Evolutionary conservation across 2,888 invertebrate species (phyloP), one percentile per base, ranked within the genome.

Genomic region (Acholoe squamosa): DNA sequence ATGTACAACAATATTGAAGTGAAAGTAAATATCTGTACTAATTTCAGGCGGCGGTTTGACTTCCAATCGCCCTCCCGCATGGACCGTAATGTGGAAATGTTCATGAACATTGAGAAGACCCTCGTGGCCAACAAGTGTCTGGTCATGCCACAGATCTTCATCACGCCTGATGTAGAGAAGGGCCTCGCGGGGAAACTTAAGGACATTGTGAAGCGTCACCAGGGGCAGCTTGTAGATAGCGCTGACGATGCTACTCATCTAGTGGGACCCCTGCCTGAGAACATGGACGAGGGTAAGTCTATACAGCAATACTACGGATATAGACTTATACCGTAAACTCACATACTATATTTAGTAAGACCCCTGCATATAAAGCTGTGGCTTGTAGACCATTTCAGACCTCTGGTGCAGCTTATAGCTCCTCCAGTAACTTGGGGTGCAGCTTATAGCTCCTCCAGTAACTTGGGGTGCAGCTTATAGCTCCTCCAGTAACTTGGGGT

Each of bases 181-280:
- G 92, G 95, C 25, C 98, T 98, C 95, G 96, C 97, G 0, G 97
- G 97, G 51, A 98, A 98, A 95, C 97, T 99, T 71, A 98, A 98
- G 94, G 99, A 99, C 94, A 98, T 98, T 92, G 97, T 99, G 16
- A 97, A 98, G 93, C 97, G 98, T 92, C 98, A 98, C 94, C 98
- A 98, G 94, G 98, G 98, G 89, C 97, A 97, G 93, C 96, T 98
- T 89, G 96, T 97, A 94, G 98, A 98, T 92, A 97, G 97, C 92
- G 98, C 98, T 96, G 98, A 98, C 67, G 98, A 98, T 92, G 98
- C 99, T 5, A 98, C 99, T 0, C 99, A 99, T 96, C 97, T 99
- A 92, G 97, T 99, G 71, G 98, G 98, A 96, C 98, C 98, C 0
- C 97, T 97, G 84, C 93, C 95, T 0, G 90, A 94, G 22, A 92